Percentiles rank a stretch among this genome's conserved stretches.
These are phyloP conservation scores for Lagodon rhomboides DNA, from an alignment of 2,797 vertebrate genomes.

Conservation along the genomic window DNA sequence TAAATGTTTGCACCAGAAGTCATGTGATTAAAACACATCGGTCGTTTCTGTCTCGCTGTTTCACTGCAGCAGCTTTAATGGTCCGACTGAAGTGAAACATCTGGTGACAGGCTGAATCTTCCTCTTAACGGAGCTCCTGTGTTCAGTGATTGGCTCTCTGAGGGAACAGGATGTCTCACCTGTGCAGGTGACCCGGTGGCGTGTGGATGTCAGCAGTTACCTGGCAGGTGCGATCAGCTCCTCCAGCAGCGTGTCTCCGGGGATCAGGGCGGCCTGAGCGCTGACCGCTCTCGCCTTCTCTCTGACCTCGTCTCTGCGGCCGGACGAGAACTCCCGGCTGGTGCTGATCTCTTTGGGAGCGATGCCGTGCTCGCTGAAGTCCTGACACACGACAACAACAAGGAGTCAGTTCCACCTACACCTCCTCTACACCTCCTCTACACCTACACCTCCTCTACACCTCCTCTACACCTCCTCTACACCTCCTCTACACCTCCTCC, in stretches of 20 bases:
- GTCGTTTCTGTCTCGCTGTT: too few relatives aligned
- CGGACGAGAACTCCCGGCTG: slow-evolving; percentile 91
- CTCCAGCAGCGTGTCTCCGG: slow-evolving; percentile 92
- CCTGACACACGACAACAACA: slow-evolving; percentile 78
- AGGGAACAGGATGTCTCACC: too few relatives aligned
- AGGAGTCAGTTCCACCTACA: not conserved
- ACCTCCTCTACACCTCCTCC: not conserved
- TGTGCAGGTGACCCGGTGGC: too few relatives aligned
- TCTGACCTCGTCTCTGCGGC: slow-evolving; percentile 85
- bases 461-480: not conserved
- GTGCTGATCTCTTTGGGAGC: slow-evolving; percentile 92
- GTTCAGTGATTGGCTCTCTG: too few relatives aligned
- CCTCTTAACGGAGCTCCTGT: too few relatives aligned
- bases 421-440: not conserved
- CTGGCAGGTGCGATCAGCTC: slow-evolving; percentile 92
- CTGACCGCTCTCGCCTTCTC: slow-evolving; percentile 90
- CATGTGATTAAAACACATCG: too few relatives aligned
- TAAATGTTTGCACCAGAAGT: too few relatives aligned
- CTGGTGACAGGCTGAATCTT: too few relatives aligned
- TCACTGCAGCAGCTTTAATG: too few relatives aligned
- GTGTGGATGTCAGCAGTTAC: slow-evolving; percentile 68
- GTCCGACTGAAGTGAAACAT: too few relatives aligned
- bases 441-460: not conserved
- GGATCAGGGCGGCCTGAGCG: slow-evolving; percentile 88
- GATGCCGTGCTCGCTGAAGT: slow-evolving; percentile 95